Evolutionary conservation across 2,113 vertebrate genomes (phyloP).

Genomic region (Triplophysa rosa): DNA sequence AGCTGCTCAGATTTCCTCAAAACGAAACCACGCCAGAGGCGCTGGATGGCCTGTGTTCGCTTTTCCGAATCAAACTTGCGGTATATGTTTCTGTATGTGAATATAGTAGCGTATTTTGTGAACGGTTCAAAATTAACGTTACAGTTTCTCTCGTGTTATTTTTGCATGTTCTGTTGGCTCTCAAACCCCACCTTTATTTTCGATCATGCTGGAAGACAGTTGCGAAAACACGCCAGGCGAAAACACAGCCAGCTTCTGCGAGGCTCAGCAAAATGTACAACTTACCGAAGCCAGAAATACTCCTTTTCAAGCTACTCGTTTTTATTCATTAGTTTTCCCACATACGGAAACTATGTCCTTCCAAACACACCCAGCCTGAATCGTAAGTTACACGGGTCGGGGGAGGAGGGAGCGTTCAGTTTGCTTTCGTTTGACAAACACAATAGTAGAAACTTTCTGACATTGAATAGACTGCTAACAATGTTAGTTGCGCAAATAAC

Average conservation of each 20-base stretch:
- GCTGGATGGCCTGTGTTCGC: no score
- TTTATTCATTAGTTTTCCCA: background rate
- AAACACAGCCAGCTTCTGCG: background rate
- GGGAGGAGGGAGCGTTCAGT: constrained; percentile 1
- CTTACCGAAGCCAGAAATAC: background rate
- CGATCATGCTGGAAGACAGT: background rate
- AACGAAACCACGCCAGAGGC: no score
- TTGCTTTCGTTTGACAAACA: background rate
- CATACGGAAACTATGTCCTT: background rate
- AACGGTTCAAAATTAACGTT: no score
- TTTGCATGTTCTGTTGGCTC: no score
- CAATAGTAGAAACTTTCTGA: background rate
- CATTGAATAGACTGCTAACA: background rate
- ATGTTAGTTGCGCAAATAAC: no score
- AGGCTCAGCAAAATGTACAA: background rate
- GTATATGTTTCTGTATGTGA: no score
- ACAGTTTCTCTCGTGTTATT: no score
- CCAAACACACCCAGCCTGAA: background rate
- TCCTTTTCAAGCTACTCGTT: background rate
- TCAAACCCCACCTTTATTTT: background rate
- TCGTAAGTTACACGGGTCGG: background rate
- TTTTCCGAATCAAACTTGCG: no score
- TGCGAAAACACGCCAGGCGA: background rate
- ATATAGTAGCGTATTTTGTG: no score
- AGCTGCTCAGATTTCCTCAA: no score